Conservation (phyloP, 2,113 vertebrate genomes). For the Carettochelys insculpta region DNA sequence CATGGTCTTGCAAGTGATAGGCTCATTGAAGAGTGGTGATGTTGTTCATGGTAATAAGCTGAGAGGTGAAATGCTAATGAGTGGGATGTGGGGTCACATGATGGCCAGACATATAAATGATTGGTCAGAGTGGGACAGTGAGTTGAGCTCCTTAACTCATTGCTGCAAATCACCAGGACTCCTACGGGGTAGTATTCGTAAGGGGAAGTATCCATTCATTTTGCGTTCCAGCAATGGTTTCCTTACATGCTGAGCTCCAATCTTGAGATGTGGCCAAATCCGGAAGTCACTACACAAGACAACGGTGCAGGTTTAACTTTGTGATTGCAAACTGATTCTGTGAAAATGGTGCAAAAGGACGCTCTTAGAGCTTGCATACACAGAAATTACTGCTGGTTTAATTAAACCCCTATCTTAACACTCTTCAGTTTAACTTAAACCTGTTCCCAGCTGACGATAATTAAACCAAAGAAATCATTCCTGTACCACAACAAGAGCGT, state of each 20-base stretch:
- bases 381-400: background rate
- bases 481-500: background rate
- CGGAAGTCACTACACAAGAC: background rate
- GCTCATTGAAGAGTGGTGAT: too few species aligned
- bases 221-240: background rate
- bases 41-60: too few species aligned
- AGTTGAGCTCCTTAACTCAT: too few species aligned
- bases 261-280: background rate
- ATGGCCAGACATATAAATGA: too few species aligned
- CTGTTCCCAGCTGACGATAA: background rate
- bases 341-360: background rate
- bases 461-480: background rate
- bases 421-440: background rate
- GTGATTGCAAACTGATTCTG: too few species aligned
- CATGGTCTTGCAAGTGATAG: too few species aligned
- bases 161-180: too few species aligned
- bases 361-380: background rate
- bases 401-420: too few species aligned
- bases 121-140: too few species aligned
- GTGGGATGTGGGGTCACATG: too few species aligned
- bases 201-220: background rate
- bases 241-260: background rate
- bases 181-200: background rate
- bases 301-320: background rate
- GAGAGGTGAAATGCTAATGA: too few species aligned